Percentiles rank a stretch among this genome's conserved stretches.
Conservation (phyloP, 2,888 invertebrate species). For the Nematopogon swammerdamellus region DNA sequence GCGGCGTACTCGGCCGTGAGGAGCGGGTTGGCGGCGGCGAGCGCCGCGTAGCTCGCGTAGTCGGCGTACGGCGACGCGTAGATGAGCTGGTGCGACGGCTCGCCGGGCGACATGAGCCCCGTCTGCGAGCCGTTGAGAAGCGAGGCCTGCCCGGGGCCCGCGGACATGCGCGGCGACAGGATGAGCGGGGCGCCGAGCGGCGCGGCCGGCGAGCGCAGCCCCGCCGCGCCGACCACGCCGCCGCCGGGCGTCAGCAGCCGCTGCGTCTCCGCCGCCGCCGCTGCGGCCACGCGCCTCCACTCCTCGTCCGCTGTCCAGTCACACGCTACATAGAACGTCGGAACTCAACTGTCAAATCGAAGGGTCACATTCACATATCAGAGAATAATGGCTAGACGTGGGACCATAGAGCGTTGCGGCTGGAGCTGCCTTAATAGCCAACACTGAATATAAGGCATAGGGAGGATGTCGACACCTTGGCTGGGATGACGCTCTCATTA, state of each 20-base stretch:
- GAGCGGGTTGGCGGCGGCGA: constrained; percentile 73
- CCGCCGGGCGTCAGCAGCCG: constrained; percentile 62
- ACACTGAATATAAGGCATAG: too few species aligned
- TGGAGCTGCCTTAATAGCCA: too few species aligned
- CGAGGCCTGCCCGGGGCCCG: constrained; percentile 70
- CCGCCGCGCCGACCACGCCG: constrained; percentile 40
- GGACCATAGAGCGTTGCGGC: too few species aligned
- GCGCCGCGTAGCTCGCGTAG: constrained; percentile 87
- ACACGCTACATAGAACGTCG: too few species aligned
- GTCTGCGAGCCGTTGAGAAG: constrained; percentile 55
- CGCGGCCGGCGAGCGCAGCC: constrained; percentile 58
- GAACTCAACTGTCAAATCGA: too few species aligned
- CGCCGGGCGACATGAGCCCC: constrained; percentile 52
- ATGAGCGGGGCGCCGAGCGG: constrained; percentile 92
- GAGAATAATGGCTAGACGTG: too few species aligned
- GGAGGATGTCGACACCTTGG: too few species aligned
- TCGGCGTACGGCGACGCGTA: constrained; percentile 83
- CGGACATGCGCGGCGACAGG: constrained; percentile 85
- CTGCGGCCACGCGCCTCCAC: constrained; percentile 81
- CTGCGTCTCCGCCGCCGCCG: constrained; percentile 75
- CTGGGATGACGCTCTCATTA: too few species aligned
- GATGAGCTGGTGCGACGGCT: constrained; percentile 78
- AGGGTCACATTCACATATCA: too few species aligned
- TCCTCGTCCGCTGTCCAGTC: constrained; percentile 74
- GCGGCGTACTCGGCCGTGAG: constrained; percentile 76